Base-by-base conservation (phyloP, 1,140 invertebrate genomes). In the Melitaea cinxia region DNA sequence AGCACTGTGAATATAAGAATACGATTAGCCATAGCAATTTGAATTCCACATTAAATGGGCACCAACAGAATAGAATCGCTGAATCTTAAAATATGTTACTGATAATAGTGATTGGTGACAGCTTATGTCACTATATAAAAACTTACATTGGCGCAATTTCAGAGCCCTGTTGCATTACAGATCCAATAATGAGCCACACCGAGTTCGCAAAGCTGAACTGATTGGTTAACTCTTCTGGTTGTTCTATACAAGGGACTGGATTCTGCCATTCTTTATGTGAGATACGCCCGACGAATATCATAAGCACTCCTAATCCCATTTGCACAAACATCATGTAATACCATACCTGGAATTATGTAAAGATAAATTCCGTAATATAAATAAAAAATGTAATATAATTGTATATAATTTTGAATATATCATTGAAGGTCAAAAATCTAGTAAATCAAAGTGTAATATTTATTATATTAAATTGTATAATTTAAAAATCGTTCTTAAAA, bases 201-300 rank as follows among this genome's bases (percentile, higher is more conserved):
- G 95, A 95, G 83, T 98, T 97, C n/a, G 94, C 93, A 23, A 97
- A 89, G 30, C 93, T 96, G 79, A 97, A 97, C 74, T 97, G 96
- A 89, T 97, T 97, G 68, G 94, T 94, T 0, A 96, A 80, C 65
- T 93, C 93, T 49, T 95, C 94, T 0, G 95, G 94, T 68, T 96
- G 94, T 72, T 95, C 94, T 23, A 95, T 93, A 58, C 96, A 96
- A 0, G 96, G 95, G 72, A 95, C 95, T 0, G 95, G 95, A 82
- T 95, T 96, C 58, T 93, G 94, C 96, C 96, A 97, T 89, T 97
- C 96, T 23, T 93, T 93, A 0, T 96, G 94, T 37, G 94, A 95
- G 24, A 97, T 91, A 65, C 96, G 92, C 1, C 96, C 97, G 57
- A 97, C 93, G 35, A 98, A 89, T 70, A 96, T 97, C 70, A 98